Evolutionary conservation across 92 coral and sea anemone species (phyloP), one percentile per base, ranked within the genome.

Genomic region (Anthopleura xanthogrammica): DNA sequence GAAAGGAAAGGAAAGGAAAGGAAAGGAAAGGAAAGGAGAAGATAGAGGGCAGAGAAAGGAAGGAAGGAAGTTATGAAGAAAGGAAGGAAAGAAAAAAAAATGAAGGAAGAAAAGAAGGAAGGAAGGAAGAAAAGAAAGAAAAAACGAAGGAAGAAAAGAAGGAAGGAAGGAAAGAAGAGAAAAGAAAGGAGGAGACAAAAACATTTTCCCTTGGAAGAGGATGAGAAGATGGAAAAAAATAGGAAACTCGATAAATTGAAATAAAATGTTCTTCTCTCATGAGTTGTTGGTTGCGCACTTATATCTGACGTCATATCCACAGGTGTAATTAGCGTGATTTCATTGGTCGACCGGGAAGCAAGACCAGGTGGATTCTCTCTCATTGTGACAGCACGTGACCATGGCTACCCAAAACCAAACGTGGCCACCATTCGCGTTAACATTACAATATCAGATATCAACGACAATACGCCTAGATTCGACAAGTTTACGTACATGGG

Each of bases 401-500:
- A 94, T 83, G 98, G 98, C n/a, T 94, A 94, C 52, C 98, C 98
- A 12, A 80, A 77, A 41, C 84, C 94, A 7, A 89, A 88, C 79
- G 82, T 88, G 42, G 90, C 98, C 72, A 86, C 85, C 16, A 92
- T 92, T 5, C 87, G 84, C 56, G 93, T 95, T 54, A 95, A 95
- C 81, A 87, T 95, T 29, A 91, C 95, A 4, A 87, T 95, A 62
- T 93, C 98, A 46, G 97, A 95, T 65, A 87, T 95, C 70, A 95
- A 95, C 85, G 98, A 95, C 77, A 95, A 95, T 60, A 80, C 92
- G 54, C 98, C 98, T 14, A 86, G 79, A 77, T 95, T 95, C 73
- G 94, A 93, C 82, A 90, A 92, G 86, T 95, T 93, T 60, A 91
- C 95, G 11, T 95, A 95, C 80, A 82, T 85, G 42, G 94, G 91